A percentile compares a stretch with the other conserved stretches of the same genome.
Conservation (phyloP, 1,140 invertebrate genomes). For the Elymnias hypermnestra region DNA sequence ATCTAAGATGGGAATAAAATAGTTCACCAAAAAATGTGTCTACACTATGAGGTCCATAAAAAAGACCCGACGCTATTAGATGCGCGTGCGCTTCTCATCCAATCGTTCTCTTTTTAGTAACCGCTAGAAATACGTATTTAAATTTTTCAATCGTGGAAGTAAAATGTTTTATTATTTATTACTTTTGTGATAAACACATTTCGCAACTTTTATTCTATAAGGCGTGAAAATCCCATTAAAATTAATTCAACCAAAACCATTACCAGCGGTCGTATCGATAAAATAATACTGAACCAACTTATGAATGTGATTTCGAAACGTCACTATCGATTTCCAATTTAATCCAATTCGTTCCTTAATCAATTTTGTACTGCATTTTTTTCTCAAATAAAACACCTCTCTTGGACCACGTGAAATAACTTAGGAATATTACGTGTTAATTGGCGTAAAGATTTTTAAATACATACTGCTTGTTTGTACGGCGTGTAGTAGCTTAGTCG, state of each 20-base stretch:
- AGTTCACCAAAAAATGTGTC: conserved; percentile 29
- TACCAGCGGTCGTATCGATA: conserved; percentile 69
- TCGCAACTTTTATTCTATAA: conserved; percentile 71
- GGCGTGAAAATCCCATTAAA: conserved; percentile 73
- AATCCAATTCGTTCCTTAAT: conserved; percentile 75
- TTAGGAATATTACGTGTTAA: conserved; percentile 48
- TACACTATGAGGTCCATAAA: conserved; percentile 27
- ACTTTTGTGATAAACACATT: conserved; percentile 58
- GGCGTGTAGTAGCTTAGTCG: conserved; percentile 1
- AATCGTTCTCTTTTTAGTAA: conserved; percentile 24
- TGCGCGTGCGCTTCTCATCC: conserved; percentile 49
- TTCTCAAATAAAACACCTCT: conserved; percentile 28
- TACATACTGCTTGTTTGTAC: conserved; percentile 1
- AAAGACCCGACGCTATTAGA: conserved; percentile 37
- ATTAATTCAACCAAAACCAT: conserved; percentile 74
- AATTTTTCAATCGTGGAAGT: not conserved
- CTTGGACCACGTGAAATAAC: conserved; percentile 49
- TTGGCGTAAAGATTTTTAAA: conserved; percentile 25
- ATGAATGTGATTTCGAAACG: conserved; percentile 74
- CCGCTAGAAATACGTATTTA: conserved; percentile 40
- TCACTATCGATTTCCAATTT: conserved; percentile 75
- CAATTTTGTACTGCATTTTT: conserved; percentile 38
- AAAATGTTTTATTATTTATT: conserved; percentile 50
- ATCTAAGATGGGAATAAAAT: conserved; percentile 35
- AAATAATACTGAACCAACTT: conserved; percentile 67